Evolutionary conservation across 1,140 invertebrate species (phyloP), one percentile per base, ranked within the genome.

Genomic region (Heliconius hewitsoni): DNA sequence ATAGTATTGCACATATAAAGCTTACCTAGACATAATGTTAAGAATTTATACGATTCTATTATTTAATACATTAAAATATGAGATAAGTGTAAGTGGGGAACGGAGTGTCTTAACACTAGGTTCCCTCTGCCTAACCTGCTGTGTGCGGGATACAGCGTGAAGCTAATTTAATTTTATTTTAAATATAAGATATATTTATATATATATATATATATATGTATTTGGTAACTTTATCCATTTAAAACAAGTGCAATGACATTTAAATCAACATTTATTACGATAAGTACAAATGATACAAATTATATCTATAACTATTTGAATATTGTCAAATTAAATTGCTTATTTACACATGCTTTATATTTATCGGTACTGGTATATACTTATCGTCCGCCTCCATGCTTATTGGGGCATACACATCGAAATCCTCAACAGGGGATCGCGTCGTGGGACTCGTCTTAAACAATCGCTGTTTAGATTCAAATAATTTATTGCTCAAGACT

Each of bases 351-450:
- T 84, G 66, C 73, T 85, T 88, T 76, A 85, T 27, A 81, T 84
- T 84, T 42, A 91, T 82, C 37, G 89, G 86, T 78, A 92, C 83
- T 34, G 88, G 91, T 74, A 92, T 76, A 81, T 85, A 87, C 16
- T 78, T 78, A 72, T 87, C 81, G 55, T 83, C 73, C 52, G 73
- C 74, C 66, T 77, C 72, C 52, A 79, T 74, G 30, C 34, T 79
- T 74, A 77, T 60, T 30, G 46, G 11, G 16, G 70, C 73, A 50
- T 81, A 57, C 52, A 50, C 60, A 50, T 77, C 23, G 72, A 76
- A 72, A 74, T 79, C 46, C 55, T 72, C 71, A 73, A 81, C 74
- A 77, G 74, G 57, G n/a, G 70, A 79, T 75, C 80, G 76, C 52
- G 60, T 77, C 57, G 75, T 79, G 70, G 66, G 66, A 50, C 74